Percentiles rank a stretch among this genome's conserved stretches.
These are phyloP conservation scores for Larimichthys polyactis DNA, from an alignment of 2,113 vertebrate species.

Conservation along the genomic window DNA sequence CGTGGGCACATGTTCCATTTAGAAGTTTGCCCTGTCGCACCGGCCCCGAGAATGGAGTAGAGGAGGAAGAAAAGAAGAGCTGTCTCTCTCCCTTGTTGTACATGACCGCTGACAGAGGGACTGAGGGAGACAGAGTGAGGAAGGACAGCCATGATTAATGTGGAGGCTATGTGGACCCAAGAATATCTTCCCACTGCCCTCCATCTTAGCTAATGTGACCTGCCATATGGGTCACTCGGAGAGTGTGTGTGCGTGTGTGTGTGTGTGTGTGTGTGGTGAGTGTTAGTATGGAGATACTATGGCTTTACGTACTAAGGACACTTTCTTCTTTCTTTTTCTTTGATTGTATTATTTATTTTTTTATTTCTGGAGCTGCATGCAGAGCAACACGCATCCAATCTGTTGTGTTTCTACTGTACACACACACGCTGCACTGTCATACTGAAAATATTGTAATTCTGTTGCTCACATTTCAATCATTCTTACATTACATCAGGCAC, in stretches of 20 bases:
- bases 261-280: conserved; percentile 2
- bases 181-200: conserved; percentile 79
- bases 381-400: neutral
- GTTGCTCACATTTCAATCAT: neutral
- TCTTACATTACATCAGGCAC: neutral
- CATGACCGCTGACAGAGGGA: conserved; percentile 69
- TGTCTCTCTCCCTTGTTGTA: conserved; percentile 51
- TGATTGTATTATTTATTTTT: neutral
- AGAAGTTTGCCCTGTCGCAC: conserved; percentile 26
- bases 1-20: conserved; percentile 42
- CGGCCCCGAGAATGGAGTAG: conserved; percentile 9
- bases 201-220: conserved; percentile 80
- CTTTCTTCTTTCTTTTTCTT: neutral
- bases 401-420: neutral
- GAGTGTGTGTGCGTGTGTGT: conserved; percentile 40
- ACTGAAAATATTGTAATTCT: neutral
- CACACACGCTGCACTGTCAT: neutral
- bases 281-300: conserved; percentile 9
- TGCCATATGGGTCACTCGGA: conserved; percentile 79
- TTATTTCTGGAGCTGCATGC: neutral
- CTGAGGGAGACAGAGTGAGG: conserved; percentile 62
- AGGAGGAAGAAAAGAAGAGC: conserved; percentile 42
- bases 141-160: conserved; percentile 78
- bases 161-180: conserved; percentile 72
- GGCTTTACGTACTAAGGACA: neutral